A percentile compares a stretch with the other conserved stretches of the same genome.
Evolutionary conservation across 1,140 invertebrate genomes (phyloP).

Genomic region (Conus ventricosus): DNA sequence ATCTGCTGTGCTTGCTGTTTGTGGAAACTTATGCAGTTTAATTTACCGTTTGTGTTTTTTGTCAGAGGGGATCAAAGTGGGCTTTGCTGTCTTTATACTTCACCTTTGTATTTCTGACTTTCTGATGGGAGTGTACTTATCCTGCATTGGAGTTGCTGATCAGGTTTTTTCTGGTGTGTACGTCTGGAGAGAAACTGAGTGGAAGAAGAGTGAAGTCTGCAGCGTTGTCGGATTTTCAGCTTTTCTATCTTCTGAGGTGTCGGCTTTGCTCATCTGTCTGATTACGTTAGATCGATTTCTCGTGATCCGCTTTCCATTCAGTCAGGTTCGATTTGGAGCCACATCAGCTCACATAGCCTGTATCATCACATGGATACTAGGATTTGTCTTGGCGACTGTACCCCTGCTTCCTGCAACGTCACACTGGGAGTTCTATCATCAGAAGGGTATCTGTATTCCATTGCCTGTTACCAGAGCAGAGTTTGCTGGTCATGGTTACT

Average conservation of each 20-base stretch:
- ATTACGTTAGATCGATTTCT: constrained; percentile 54
- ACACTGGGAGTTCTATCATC: constrained; percentile 12
- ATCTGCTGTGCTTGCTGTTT: constrained; percentile 39
- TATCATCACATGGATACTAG: constrained; percentile 3
- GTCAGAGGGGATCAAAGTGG: constrained; percentile 37
- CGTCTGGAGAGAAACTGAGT: constrained; percentile 46
- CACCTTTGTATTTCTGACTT: constrained; percentile 59
- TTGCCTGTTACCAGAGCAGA: not conserved
- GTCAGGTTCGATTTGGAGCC: constrained; percentile 33
- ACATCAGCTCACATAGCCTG: constrained; percentile 27
- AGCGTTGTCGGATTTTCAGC: constrained; percentile 56
- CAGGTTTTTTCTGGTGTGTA: constrained; percentile 59
- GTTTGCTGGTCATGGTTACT: not conserved
- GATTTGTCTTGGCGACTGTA: not conserved
- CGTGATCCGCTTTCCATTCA: constrained; percentile 59
- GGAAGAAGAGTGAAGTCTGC: constrained; percentile 54
- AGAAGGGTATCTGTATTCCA: constrained; percentile 16
- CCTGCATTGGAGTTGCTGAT: constrained; percentile 62
- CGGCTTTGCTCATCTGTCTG: constrained; percentile 56
- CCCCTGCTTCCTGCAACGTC: not conserved
- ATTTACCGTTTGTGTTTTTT: constrained; percentile 27
- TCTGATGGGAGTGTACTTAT: constrained; percentile 64
- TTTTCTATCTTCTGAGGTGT: constrained; percentile 57
- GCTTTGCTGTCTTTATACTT: constrained; percentile 45
- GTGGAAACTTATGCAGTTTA: constrained; percentile 49